These are phyloP conservation scores for Sialis lutaria DNA, from an alignment of 2,888 invertebrate species.

Conservation along the genomic window DNA sequence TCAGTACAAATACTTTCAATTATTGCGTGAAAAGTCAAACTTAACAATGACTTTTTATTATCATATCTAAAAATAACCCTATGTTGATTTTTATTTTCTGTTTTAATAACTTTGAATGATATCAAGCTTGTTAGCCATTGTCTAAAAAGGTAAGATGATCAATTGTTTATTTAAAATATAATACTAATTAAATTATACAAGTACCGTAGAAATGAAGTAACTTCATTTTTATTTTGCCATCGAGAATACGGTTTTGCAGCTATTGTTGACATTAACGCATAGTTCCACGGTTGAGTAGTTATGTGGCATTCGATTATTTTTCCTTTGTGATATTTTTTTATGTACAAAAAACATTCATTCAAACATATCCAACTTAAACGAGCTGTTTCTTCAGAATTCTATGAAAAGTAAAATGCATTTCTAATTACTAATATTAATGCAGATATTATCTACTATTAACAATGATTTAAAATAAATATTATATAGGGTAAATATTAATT, in stretches of 20 bases:
- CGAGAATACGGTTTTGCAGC: neutral
- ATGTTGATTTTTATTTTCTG: neutral
- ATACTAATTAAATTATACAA: neutral
- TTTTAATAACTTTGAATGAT: neutral
- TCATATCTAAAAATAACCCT: too few relatives aligned
- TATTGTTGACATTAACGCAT: neutral
- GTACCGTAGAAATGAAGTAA: neutral
- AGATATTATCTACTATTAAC: too few relatives aligned
- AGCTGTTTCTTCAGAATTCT: neutral
- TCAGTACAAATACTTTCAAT: too few relatives aligned
- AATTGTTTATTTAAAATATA: neutral
- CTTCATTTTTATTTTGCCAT: neutral
- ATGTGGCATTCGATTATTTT: neutral
- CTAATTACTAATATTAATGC: too few relatives aligned
- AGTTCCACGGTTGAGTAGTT: neutral
- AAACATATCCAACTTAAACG: conserved; percentile 1
- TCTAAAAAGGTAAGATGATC: neutral
- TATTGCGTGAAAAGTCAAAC: too few relatives aligned
- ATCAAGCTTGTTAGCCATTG: neutral
- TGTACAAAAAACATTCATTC: neutral
- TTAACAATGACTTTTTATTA: too few relatives aligned
- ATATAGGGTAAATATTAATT: too few relatives aligned
- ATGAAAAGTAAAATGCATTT: neutral
- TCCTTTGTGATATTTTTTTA: neutral
- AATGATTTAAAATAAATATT: too few relatives aligned